phyloP scores from a whole-genome alignment of 35 echinoderm and acorn worm species.

The Patiria miniata region DNA sequence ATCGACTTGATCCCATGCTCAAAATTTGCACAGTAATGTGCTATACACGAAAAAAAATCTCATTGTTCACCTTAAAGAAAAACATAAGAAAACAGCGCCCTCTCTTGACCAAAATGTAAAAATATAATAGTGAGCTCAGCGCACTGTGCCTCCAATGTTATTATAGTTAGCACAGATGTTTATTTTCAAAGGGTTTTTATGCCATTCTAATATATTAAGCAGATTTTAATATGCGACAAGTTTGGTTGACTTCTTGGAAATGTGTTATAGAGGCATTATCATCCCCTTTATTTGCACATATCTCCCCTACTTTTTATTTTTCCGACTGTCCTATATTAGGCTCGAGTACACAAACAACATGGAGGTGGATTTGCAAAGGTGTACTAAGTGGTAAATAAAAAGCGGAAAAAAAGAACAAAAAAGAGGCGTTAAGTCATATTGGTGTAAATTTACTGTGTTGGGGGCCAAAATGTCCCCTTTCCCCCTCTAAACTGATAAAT shows the following conservation, averaged over 20 bases:
- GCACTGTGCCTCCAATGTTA: not conserved
- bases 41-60: not conserved
- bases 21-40: not conserved
- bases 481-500: too few species aligned
- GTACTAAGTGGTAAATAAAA: too few species aligned
- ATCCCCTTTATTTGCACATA: too few species aligned
- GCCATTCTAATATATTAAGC: not conserved
- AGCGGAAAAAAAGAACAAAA: too few species aligned
- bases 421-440: too few species aligned
- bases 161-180: not conserved
- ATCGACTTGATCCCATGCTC: not conserved
- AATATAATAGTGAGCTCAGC: not conserved
- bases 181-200: not conserved
- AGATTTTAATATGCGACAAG: not conserved
- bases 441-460: too few species aligned
- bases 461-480: too few species aligned
- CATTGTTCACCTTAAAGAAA: not conserved
- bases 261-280: too few species aligned
- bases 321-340: too few species aligned
- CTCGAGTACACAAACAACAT: too few species aligned
- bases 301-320: too few species aligned
- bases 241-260: not conserved
- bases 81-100: conserved; percentile 4
- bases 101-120: not conserved
- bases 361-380: too few species aligned